Base-by-base conservation (phyloP, 30 jellyfish, hydroid and myxozoan genomes). In the Aurelia sp. region DNA sequence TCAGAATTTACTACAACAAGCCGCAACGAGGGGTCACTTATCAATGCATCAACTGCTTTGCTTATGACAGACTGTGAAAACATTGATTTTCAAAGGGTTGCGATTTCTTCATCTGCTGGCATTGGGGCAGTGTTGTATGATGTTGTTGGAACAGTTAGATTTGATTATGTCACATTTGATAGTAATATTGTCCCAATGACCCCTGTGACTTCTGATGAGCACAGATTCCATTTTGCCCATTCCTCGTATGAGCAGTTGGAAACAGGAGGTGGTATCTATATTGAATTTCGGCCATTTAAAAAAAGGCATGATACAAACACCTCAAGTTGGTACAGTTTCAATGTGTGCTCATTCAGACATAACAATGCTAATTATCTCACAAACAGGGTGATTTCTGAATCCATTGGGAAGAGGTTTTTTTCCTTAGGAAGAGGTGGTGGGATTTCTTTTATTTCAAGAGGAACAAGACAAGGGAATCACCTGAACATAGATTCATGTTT, bases 401-500 rank as follows among this genome's bases (percentile, higher is more conserved):
- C 84, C 11, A 13, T 11, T 27, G 81, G 73, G 4, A 23, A 65
- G 6, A 31, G 52, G 19, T 64, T 44, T 51, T 41, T 87, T 77
- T 57, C 91, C 61, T 64, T 76, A 17, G 96, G 96, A 12, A 44
- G 89, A 57, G 97, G 97, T 53, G 97, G 92, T 5, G 97, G 89
- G 11, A 47, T 89, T 9, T 89, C 92, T 20, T 62, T 79, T 22
- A 57, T 79, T 27, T 21, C 75, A 15, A 72, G 79, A 51, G 93
- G 97, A 10, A 71, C 21, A 6, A 71, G 76, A 5, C 65, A 50
- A 22, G 18, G 20, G 22, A 90, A 90, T 59, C 27, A 33, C 16
- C 18, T 90, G 40, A 48, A 0, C 65, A 66, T 90, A 13, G 40
- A 71, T 10, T 31, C 67, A 2, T 82, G 89, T 41, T 4, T 22